A percentile compares a stretch with the other conserved stretches of the same genome.
phyloP scores from a whole-genome alignment of 2,113 vertebrate species.

The Corydoras sp. region DNA sequence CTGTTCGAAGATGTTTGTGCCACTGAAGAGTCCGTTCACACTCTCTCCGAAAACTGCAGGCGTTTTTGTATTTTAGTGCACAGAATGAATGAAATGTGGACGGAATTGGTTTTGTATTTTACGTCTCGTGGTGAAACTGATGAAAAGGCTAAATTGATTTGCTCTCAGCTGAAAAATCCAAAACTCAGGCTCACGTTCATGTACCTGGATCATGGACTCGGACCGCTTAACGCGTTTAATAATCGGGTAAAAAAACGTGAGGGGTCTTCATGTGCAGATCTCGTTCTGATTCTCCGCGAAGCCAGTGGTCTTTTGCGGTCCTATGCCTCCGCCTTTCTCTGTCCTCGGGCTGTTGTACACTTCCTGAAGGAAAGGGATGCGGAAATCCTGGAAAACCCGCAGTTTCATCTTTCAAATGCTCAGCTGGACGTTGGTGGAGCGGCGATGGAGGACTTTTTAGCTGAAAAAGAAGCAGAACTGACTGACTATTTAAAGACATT shows the following conservation, averaged over 20 bases:
- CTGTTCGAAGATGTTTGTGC: slow-evolving; percentile 51
- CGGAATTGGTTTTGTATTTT: slow-evolving; percentile 56
- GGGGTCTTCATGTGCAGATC: slow-evolving; percentile 38
- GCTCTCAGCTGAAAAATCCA: slow-evolving; percentile 52
- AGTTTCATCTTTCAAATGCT: slow-evolving; percentile 42
- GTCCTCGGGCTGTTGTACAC: slow-evolving; percentile 49
- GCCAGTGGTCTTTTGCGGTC: slow-evolving; percentile 54
- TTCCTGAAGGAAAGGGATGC: slow-evolving; percentile 54
- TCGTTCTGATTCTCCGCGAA: slow-evolving; percentile 53
- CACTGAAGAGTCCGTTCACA: slow-evolving; percentile 23
- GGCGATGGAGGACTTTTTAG: slow-evolving; percentile 52
- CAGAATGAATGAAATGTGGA: slow-evolving; percentile 57
- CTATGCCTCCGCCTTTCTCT: slow-evolving; percentile 59
- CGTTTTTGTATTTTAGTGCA: slow-evolving; percentile 46
- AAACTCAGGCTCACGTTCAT: slow-evolving; percentile 58
- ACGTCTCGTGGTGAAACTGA: slow-evolving; percentile 40
- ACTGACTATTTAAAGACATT: slow-evolving; percentile 26
- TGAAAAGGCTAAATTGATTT: slow-evolving; percentile 50
- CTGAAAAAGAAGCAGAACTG: slow-evolving; percentile 29
- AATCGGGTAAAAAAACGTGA: slow-evolving; percentile 42
- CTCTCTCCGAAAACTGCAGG: slow-evolving; percentile 50
- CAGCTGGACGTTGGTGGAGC: slow-evolving; percentile 48
- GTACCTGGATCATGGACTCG: slow-evolving; percentile 59
- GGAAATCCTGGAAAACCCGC: slow-evolving; percentile 49
- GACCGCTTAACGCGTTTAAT: slow-evolving; percentile 57